Evolutionary conservation across 2,888 invertebrate genomes (phyloP).

Genomic region (Caenorhabditis becei): DNA sequence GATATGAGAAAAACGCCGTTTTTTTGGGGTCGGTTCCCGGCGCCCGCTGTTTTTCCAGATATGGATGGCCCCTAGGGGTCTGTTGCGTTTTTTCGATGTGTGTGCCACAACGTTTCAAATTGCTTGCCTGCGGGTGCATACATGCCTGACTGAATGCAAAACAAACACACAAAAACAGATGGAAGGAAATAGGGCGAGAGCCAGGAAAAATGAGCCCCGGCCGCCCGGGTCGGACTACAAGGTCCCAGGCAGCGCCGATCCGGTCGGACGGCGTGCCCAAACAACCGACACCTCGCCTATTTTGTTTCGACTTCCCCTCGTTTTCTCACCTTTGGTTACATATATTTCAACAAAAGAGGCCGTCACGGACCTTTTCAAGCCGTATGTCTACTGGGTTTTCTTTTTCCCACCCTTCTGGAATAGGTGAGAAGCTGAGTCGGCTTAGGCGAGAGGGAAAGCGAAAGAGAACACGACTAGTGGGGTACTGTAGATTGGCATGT

Average conservation of each 20-base stretch:
- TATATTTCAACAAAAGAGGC: neutral
- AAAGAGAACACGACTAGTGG: neutral
- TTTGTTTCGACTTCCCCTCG: constrained; percentile 2
- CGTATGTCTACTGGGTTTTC: neutral
- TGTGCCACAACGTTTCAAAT: constrained; percentile 64
- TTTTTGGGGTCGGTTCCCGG: constrained; percentile 28
- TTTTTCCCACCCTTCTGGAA: constrained; percentile 4
- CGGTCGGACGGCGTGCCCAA: constrained; percentile 20
- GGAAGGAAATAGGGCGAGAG: constrained; percentile 61
- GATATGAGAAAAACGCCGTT: constrained; percentile 21
- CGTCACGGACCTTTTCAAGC: neutral
- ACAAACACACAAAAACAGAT: constrained; percentile 65
- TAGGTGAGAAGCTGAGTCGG: neutral
- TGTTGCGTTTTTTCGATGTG: constrained; percentile 55
- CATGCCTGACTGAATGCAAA: constrained; percentile 63
- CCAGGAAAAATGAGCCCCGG: constrained; percentile 61
- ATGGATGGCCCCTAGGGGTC: constrained; percentile 60
- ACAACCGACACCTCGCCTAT: constrained; percentile 24
- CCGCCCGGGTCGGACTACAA: constrained; percentile 57
- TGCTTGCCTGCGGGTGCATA: constrained; percentile 65
- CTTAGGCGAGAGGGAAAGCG: neutral
- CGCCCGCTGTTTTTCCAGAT: constrained; percentile 48
- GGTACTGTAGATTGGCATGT: constrained; percentile 5
- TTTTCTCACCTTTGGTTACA: constrained; percentile 10
- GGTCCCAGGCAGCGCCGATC: constrained; percentile 42